A percentile compares a stretch with the other conserved stretches of the same genome.
Conservation (phyloP, 2,888 invertebrate species). For the Trachelus tabidus region DNA sequence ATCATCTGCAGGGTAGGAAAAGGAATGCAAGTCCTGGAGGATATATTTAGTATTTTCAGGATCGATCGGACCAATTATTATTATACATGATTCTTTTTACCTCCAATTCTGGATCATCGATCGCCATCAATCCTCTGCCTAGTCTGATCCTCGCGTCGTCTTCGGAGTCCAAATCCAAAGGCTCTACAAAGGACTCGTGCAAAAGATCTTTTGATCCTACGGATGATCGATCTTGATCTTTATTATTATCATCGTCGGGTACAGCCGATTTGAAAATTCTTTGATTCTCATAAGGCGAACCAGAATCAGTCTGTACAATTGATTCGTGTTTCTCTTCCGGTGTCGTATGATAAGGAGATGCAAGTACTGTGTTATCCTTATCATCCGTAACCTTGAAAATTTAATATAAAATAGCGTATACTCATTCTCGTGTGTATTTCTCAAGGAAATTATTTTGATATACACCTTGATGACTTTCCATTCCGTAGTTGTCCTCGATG, state of each 20-base stretch:
- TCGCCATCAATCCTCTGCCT: conserved; percentile 36
- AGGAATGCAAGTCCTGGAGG: conserved; percentile 9
- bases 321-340: not conserved
- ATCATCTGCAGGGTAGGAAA: conserved; percentile 6
- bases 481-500: conserved; percentile 22
- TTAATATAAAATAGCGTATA: not conserved
- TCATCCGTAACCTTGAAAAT: not conserved
- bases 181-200: conserved; percentile 47
- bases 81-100: not conserved
- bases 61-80: not conserved
- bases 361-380: not conserved
- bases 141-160: conserved; percentile 36
- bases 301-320: not conserved
- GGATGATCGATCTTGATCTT: not conserved
- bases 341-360: not conserved
- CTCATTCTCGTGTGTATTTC: conserved; percentile 5
- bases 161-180: conserved; percentile 35
- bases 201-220: conserved; percentile 10
- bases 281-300: not conserved
- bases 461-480: conserved; percentile 36
- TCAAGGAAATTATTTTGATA: not conserved
- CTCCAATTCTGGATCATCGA: conserved; percentile 9
- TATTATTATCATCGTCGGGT: not conserved
- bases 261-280: not conserved
- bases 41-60: not conserved